Conservation (phyloP, 2,797 vertebrate genomes). For the Mareca penelope region DNA sequence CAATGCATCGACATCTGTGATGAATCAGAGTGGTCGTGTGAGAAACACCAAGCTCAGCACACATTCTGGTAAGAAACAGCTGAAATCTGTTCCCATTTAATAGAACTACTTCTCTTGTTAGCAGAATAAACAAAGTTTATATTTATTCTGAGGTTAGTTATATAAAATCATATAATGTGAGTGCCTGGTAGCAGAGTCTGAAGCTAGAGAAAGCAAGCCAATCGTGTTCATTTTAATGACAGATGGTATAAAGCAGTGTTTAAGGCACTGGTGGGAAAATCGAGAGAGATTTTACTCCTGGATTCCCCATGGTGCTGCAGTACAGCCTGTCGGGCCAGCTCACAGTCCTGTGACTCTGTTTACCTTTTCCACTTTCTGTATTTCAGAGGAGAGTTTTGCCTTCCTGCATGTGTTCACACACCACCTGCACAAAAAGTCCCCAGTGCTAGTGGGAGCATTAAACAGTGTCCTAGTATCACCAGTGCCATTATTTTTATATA, state of each 20-base stretch:
- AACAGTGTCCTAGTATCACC: neutral
- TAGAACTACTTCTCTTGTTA: constrained; percentile 11
- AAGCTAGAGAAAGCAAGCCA: constrained; percentile 7
- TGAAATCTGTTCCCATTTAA: constrained; percentile 31
- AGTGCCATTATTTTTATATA: neutral
- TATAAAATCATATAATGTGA: neutral
- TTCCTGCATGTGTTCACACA: neutral
- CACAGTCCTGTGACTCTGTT: neutral
- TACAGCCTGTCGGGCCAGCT: neutral
- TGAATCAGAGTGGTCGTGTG: neutral
- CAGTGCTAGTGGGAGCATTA: neutral
- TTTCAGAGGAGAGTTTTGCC: neutral
- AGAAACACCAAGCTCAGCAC: constrained; percentile 21
- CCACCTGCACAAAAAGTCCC: neutral
- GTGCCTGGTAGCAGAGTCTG: constrained; percentile 18
- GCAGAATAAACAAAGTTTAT: constrained; percentile 52
- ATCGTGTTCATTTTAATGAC: constrained; percentile 6
- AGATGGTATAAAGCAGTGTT: constrained; percentile 22
- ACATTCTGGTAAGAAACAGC: constrained; percentile 21
- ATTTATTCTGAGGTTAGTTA: constrained; percentile 36
- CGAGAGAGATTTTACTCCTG: constrained; percentile 16
- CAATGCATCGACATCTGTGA: constrained; percentile 15
- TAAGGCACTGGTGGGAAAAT: constrained; percentile 36
- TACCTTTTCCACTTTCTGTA: neutral
- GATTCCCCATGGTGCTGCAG: constrained; percentile 11